Base-by-base conservation (phyloP, 2,797 vertebrate species). In the Channallabes apus region DNA sequence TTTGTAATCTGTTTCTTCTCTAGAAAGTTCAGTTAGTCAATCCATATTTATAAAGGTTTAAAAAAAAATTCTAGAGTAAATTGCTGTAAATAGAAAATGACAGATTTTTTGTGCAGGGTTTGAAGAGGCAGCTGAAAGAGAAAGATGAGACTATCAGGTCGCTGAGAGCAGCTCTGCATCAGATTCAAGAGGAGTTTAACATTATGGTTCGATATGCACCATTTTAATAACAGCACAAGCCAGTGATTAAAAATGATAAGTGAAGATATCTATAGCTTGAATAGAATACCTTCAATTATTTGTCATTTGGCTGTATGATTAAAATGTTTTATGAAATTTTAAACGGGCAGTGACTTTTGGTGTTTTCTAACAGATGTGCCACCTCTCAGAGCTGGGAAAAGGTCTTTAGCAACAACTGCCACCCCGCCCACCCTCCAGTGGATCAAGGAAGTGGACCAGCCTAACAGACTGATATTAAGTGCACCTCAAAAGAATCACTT, bases 151-250 rank as follows among this genome's bases (percentile, higher is more conserved):
- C 58, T n/a, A 79, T 79, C 22, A 62, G 35, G 32, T 18, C 18
- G 59, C 77, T 79, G 32, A 79, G 58, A 17, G 32, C 58, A 17
- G 12, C 58, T 62, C 22, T 79, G 22, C 32, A 62, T 62, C 35
- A 62, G 59, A 41, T 7, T 79, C 77, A 62, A 59, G 77, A 79
- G 59, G 77, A 79, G 35, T 35, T 62, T n/a, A 79, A 79, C 24
- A 62, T 18, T n/a, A 41, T 41, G 58, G 77, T 79, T 62, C 9
- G 58, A n/a, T 9, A 15, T 62, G 7, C 32, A 62, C n/a, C n/a
- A 38, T 38, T 69, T 69, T 69, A 65, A 65, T n/a, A 24, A n/a
- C 8, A 62, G 68, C 4, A 54, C 29, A 75, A 75, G n/a, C 46
- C 72, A 1, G 17, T 75, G 72, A 15, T 69, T 73, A n/a, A 15